Evolutionary conservation across 2,113 vertebrate genomes (phyloP), one percentile per base, ranked within the genome.

Genomic region (Corythornis madagascariensis): DNA sequence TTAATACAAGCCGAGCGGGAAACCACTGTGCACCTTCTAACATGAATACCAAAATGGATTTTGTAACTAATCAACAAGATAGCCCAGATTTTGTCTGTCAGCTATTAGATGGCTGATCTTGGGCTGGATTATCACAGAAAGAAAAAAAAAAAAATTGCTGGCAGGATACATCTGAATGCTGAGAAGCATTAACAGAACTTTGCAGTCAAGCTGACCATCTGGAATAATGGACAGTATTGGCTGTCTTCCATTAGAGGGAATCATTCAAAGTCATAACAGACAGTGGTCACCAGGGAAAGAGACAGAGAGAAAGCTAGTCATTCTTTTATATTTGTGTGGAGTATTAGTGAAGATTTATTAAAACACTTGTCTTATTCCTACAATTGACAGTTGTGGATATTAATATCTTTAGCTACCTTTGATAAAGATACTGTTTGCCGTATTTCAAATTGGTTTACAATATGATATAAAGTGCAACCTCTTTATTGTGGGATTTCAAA

Each of bases 311-410:
- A 93, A 96, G 91, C 83, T 89, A 95, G 88, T 88, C 90, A 96
- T 93, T 86, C 86, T 96, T 94, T 96, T 79, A 92, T 93, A 88
- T 95, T 91, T 95, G 92, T 93, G 79, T 92, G 94, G 85, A 93
- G 89, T 94, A 96, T 89, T 96, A 96, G 92, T 79, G 91, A 97
- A 96, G 95, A 97, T 97, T 95, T 96, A 97, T 97, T 96, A 97
- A 97, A 97, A 96, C 88, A 94, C 86, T 96, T 93, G 86, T 87
- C 95, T 96, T 96, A 96, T 93, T 96, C 78, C 19, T 60, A 60
- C 91, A 48, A 83, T 57, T 91, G 93, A 93, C 83, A 75, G 79
- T 91, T 5, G 16, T 67, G 84, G 75, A 89, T 95, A 94, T 96
- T 96, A 95, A 97, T 96, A 93, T 81, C 53, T 71, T 96, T 88